These are phyloP conservation scores for Ectemnius continuus DNA, from an alignment of 2,888 invertebrate genomes.

Conservation along the genomic window DNA sequence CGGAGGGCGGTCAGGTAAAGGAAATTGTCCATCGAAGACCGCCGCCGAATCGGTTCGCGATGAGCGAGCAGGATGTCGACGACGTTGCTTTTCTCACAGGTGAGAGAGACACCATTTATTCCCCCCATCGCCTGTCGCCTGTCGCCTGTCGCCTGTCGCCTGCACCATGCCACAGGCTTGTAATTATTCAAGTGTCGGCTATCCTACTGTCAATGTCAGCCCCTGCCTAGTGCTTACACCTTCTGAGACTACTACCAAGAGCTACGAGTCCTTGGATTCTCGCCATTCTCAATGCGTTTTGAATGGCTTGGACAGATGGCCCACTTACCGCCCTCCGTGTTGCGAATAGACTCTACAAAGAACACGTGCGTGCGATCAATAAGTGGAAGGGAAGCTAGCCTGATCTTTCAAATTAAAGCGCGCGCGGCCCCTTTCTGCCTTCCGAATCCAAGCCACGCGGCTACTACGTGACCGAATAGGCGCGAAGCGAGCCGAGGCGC, in stretches of 20 bases:
- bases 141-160: background rate
- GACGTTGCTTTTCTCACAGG: constrained; percentile 96
- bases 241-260: no score
- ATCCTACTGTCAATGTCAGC: constrained; percentile 6
- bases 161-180: background rate
- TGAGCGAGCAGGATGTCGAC: constrained; percentile 95
- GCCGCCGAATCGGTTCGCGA: constrained; percentile 77
- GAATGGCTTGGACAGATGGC: constrained; percentile 68
- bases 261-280: background rate
- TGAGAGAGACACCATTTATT: constrained; percentile 71
- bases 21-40: constrained; percentile 75
- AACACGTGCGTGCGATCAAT: constrained; percentile 75
- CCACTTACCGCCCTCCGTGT: constrained; percentile 69
- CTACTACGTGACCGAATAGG: no score
- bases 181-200: background rate
- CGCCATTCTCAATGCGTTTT: constrained; percentile 31
- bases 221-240: constrained; percentile 9
- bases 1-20: constrained; percentile 74
- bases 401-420: constrained; percentile 58
- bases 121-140: no score
- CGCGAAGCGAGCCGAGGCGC: no score
- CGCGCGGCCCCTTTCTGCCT: constrained; percentile 15
- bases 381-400: constrained; percentile 58
- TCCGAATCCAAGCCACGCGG: no score
- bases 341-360: constrained; percentile 62